phyloP scores from a whole-genome alignment of 2,888 invertebrate species.

The Spisula solida region DNA sequence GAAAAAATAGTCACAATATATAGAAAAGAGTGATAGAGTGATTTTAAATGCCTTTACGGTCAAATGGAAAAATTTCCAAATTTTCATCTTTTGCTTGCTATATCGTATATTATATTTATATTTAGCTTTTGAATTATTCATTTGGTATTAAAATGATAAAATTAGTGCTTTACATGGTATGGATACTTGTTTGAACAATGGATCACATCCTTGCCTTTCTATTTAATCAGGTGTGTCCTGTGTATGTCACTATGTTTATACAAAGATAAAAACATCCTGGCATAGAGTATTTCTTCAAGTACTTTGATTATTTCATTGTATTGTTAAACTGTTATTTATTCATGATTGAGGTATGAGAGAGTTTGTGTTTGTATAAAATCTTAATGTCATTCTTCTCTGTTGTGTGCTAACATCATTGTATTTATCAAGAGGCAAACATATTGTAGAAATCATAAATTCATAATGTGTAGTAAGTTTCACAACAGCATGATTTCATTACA shows the following conservation, averaged over 20 bases:
- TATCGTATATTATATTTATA: too few relatives aligned
- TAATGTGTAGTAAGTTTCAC: neutral
- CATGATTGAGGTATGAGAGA: neutral
- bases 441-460: neutral
- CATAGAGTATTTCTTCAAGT: neutral
- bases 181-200: neutral
- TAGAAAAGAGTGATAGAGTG: too few relatives aligned
- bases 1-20: too few relatives aligned
- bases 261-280: neutral
- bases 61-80: too few relatives aligned
- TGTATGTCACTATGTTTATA: neutral
- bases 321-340: neutral
- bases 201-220: neutral
- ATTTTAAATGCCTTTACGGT: too few relatives aligned
- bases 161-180: neutral
- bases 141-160: too few relatives aligned
- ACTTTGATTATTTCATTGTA: neutral
- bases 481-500: neutral
- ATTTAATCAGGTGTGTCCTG: neutral
- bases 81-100: too few relatives aligned
- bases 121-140: too few relatives aligned
- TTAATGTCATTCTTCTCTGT: neutral
- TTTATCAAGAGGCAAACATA: neutral
- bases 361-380: slow-evolving; percentile 5
- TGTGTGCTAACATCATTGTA: neutral